Evolutionary conservation across 2,888 invertebrate genomes (phyloP), one percentile per base, ranked within the genome.

Genomic region (Psylliodes chrysocephalus): DNA sequence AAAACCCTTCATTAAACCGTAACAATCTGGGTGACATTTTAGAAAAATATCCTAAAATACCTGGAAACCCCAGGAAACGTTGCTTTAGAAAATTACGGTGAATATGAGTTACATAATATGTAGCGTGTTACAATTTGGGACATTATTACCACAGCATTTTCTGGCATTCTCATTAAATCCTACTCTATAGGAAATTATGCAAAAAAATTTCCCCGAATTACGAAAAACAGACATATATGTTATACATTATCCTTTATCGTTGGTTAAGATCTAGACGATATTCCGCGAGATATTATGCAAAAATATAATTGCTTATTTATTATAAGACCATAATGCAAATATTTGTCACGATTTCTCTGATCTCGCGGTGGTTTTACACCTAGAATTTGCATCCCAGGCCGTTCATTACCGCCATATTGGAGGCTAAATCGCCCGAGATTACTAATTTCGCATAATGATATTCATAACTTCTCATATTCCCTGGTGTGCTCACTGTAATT

Each of bases 331-430:
- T 53, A 40, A 38, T 35, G 61, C 49, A n/a, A 19, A 33, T 28
- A 59, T 59, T 46, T 46, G 47, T 59, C 63, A 63, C 63, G 63
- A 59, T 59, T 59, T 25, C 35, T 40, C 44, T 52, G 52, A 47
- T 59, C 63, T 59, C 18, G 46, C 57, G 57, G 57, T 57, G 47
- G 46, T 63, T 63, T 63, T 59, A 63, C 63, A 63, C 63, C 59
- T 59, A 33, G 54, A 63, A 63, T 63, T 63, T 63, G 49, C 63
- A 63, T 63, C 28, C 17, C 7, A 44, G 17, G 30, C 54, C 30
- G 22, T 5, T 4, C 42, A 54, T 54, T 54, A 54, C 42, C 17
- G 18, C 19, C 28, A 18, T 42, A 42, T 54, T 54, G 54, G 10
- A n/a, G 42, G 42, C 25, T 33, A 30, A 44, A 35, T 28, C 22